Conservation (phyloP, 1,140 invertebrate genomes). For the Bombus waltoni region DNA sequence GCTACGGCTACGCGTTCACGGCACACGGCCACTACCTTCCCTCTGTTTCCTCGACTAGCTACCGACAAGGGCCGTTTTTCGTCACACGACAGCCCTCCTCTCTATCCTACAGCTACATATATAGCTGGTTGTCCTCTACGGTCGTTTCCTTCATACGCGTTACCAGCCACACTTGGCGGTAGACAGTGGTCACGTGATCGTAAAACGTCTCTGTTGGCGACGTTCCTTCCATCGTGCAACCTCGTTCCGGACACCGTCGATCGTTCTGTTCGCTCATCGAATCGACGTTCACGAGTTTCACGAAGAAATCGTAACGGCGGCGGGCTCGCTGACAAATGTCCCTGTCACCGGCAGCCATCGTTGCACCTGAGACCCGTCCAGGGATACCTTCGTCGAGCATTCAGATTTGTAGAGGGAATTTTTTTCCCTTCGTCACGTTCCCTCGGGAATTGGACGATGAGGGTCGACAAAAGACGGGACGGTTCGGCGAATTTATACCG, state of each 20-base stretch:
- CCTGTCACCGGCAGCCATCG: conserved; percentile 50
- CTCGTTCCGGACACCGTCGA: not conserved
- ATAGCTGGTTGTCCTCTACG: no score
- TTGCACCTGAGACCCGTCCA: conserved; percentile 57
- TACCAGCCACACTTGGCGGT: no score
- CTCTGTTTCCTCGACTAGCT: not conserved
- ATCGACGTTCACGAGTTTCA: not conserved
- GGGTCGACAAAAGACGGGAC: conserved; percentile 29
- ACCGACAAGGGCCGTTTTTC: not conserved
- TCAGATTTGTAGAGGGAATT: conserved; percentile 44
- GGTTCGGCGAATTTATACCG: conserved; percentile 23
- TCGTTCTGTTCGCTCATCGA: not conserved
- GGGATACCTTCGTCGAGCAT: conserved; percentile 32
- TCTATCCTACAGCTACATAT: no score
- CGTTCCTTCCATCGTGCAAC: not conserved
- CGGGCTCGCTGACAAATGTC: conserved; percentile 52
- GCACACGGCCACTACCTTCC: no score
- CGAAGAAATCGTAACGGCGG: conserved; percentile 32
- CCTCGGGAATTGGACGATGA: not conserved
- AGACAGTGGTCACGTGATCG: not conserved
- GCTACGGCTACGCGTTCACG: no score
- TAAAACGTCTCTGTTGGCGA: not conserved
- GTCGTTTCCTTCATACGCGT: no score
- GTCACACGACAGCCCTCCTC: not conserved
- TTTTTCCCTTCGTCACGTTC: not conserved